A percentile compares a stretch with the other conserved stretches of the same genome.
Evolutionary conservation across 1,140 invertebrate species (phyloP).

Genomic region (Acromyrmex echinatior): DNA sequence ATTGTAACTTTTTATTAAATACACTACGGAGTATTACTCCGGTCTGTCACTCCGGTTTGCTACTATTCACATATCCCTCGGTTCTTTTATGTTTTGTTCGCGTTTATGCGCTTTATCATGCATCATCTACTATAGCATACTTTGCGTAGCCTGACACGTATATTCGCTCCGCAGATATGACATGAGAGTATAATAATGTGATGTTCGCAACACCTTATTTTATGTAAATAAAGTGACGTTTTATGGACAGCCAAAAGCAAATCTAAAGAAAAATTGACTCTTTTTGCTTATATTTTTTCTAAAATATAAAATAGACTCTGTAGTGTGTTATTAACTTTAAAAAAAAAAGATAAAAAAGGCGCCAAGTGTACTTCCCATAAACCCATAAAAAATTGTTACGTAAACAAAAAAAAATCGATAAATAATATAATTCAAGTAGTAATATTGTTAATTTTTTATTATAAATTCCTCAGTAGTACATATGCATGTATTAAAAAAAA

Average conservation of each 20-base stretch:
- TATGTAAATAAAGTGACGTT: constrained; percentile 35
- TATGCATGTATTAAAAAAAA: no score
- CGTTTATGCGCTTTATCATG: constrained; percentile 38
- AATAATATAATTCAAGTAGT: no score
- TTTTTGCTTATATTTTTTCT: not conserved
- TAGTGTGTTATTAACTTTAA: constrained; percentile 3
- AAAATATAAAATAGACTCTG: not conserved
- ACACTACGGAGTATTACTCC: not conserved
- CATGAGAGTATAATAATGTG: constrained; percentile 50
- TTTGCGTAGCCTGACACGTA: constrained; percentile 31
- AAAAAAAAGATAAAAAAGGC: no score
- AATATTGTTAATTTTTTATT: no score
- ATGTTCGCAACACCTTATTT: constrained; percentile 37
- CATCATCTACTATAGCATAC: constrained; percentile 20
- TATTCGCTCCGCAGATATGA: not conserved
- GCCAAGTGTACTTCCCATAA: no score
- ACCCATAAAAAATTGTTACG: no score
- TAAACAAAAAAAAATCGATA: no score
- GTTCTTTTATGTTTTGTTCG: constrained; percentile 34
- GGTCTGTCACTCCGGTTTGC: not conserved
- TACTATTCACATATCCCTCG: constrained; percentile 4
- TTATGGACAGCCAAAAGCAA: not conserved
- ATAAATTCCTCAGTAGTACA: no score
- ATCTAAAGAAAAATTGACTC: constrained; percentile 13
- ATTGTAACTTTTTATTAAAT: constrained; percentile 41